Evolutionary conservation across 2,888 invertebrate genomes (phyloP), one percentile per base, ranked within the genome.

Genomic region (Trichopoda pennipes): DNA sequence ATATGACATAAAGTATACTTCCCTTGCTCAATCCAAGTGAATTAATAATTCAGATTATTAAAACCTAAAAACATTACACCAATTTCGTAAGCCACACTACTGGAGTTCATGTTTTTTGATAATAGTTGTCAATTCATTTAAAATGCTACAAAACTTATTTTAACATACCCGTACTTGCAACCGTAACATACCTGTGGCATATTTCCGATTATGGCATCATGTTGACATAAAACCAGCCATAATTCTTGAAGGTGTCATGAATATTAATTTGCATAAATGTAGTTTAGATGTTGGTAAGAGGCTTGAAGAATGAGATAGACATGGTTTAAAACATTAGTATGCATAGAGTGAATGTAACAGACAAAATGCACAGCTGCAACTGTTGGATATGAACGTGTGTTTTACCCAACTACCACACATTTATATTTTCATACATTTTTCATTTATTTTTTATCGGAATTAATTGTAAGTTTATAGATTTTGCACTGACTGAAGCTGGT

Each of bases 151-250:
- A 55, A 8, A 7, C 12, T 42, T 42, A n/a, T 21, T 12, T 21
- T 1, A 28, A n/a, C 19, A 47, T 51, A 19, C n/a, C 3, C 14
- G 17, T 0, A 12, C 23, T 12, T 49, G n/a, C 42, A 51, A 38
- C 44, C 14, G 3, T 8, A 1, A 12, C 38, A 55, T 28, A 44
- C 19, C 12, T 58, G 53, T 28, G 35, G 17, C 51, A 58, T 21
- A 38, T 51, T 75, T 66, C 56, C 66, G 28, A 66, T 75, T 66
- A 58, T 21, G 9, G 28, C 17, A 58, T 58, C 51, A 3, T 66
- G 42, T 66, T 49, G 64, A 49, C 56, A 66, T n/a, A 49, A 51
- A 75, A 75, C 53, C 38, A 19, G 38, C 3, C 58, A 38, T 58
- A 58, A 58, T 51, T 51, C 58, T 38, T 23, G 12, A 38, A 49